Conservation (phyloP, 2,888 invertebrate species). For the Netelia melanura region DNA sequence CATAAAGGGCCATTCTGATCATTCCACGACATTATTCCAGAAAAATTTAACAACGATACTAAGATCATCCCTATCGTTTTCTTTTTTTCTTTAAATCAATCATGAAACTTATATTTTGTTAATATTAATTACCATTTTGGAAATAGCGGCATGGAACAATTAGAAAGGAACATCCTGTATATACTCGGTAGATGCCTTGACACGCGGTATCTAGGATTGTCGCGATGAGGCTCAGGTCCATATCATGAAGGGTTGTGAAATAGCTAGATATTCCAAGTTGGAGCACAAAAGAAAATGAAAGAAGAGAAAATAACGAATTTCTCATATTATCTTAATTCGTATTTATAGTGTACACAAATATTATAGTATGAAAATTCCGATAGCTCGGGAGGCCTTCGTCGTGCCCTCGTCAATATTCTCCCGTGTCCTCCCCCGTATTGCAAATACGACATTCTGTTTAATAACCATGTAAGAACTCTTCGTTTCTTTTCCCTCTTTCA, state of each 20-base stretch:
- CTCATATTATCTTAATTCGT: constrained; percentile 44
- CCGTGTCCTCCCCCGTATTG: constrained; percentile 4
- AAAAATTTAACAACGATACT: neutral
- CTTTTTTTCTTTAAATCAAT: neutral
- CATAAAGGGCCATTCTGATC: neutral
- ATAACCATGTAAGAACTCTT: neutral
- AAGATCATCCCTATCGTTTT: neutral
- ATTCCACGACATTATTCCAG: neutral
- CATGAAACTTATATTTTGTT: neutral
- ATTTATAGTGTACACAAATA: constrained; percentile 47
- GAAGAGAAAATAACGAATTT: constrained; percentile 47
- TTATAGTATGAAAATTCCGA: constrained; percentile 37
- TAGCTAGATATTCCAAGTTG: constrained; percentile 63
- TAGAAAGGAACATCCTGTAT: neutral
- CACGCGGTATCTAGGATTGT: constrained; percentile 21
- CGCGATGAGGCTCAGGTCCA: constrained; percentile 40
- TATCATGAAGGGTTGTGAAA: constrained; percentile 63
- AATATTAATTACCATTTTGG: neutral
- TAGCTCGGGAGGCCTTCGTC: constrained; percentile 11
- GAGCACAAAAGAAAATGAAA: constrained; percentile 45
- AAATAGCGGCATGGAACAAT: neutral
- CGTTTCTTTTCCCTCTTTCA: constrained; percentile 15
- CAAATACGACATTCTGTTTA: constrained; percentile 40
- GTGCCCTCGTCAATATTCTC: constrained; percentile 2
- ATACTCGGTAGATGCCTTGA: constrained; percentile 36